Base-by-base conservation (phyloP, 2,888 invertebrate genomes). In the Sphinx pinastri region DNA sequence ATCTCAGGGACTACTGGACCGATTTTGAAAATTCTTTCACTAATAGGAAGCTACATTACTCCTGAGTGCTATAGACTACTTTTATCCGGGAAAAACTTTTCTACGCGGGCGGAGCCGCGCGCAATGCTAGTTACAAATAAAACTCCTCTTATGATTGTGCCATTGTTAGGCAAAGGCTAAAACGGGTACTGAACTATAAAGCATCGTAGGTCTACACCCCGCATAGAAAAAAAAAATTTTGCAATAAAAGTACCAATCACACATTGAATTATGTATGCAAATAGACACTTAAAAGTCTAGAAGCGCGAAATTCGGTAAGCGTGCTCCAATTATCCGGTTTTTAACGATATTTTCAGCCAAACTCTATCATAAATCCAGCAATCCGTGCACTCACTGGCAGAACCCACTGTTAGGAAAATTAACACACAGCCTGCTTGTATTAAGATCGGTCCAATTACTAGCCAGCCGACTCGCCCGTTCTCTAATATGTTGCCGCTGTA, bases 401-500 rank as follows among this genome's bases (percentile, higher is more conserved):
- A 49, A 49, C 19, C 55, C 49, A 63, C 49, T 49, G 63, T 47
- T 49, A 19, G 49, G 16, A 63, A 49, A 63, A 63, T 63, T 63
- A 63, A 63, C 63, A 63, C 63, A 63, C 49, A 14, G 47, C 49
- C 47, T 13, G 60, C 47, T 68, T 57, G 57, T 68, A 54, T 45
- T 57, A 55, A 68, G 57, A 57, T 68, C 47, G 19, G 45, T 7
- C 16, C 57, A 57, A 57, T 55, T 55, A 55, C 57, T 55, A 57
- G 55, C 19, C 68, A n/a, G 67, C 54, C 54, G 6, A 57, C 47
- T 47, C 54, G 13, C 45, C 25, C 45, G 47, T n/a, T 19, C 60
- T 25, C 55, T 57, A 68, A 68, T 68, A 47, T 68, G 68, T 68
- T 38, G 68, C 68, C 2, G 10, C 13, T 68, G 57, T 63, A 63